Conservation (phyloP, 2,888 invertebrate genomes). For the Notodonta dromedarius region DNA sequence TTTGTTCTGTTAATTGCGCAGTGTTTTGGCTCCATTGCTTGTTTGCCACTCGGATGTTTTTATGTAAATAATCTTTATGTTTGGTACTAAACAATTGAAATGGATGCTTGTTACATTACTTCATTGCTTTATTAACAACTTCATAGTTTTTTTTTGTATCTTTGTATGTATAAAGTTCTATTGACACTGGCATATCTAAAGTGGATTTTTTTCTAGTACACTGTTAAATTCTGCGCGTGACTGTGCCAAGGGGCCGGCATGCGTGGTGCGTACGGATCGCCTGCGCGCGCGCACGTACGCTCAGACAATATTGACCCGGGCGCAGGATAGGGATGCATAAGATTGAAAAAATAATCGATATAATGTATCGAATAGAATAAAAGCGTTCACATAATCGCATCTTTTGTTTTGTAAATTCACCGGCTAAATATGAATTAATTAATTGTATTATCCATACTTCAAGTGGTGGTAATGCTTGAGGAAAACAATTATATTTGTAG, state of each 20-base stretch:
- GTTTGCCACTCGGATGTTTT: not conserved
- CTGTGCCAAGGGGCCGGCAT: not conserved
- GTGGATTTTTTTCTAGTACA: not conserved
- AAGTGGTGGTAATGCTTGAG: too few species aligned
- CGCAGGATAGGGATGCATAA: not conserved
- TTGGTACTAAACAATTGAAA: not conserved
- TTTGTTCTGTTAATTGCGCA: not conserved
- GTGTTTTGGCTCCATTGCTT: not conserved
- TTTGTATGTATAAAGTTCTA: not conserved
- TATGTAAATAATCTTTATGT: not conserved
- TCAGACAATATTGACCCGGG: constrained; percentile 1
- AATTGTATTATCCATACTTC: too few species aligned
- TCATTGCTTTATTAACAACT: too few species aligned
- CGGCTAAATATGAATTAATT: too few species aligned
- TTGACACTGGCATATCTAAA: not conserved
- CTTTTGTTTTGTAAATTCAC: too few species aligned
- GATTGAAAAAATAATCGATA: not conserved
- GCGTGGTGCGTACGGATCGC: constrained; percentile 2
- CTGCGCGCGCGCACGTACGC: constrained; percentile 8
- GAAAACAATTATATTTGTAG: too few species aligned
- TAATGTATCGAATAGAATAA: too few species aligned
- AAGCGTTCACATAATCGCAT: too few species aligned
- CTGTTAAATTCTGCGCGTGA: constrained; percentile 5
- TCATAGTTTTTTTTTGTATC: not conserved
- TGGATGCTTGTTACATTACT: too few species aligned